Percentiles rank a stretch among this genome's conserved stretches.
These are phyloP conservation scores for Drosophila pseudoobscura DNA, from an alignment of 1,140 invertebrate species.

Conservation along the genomic window DNA sequence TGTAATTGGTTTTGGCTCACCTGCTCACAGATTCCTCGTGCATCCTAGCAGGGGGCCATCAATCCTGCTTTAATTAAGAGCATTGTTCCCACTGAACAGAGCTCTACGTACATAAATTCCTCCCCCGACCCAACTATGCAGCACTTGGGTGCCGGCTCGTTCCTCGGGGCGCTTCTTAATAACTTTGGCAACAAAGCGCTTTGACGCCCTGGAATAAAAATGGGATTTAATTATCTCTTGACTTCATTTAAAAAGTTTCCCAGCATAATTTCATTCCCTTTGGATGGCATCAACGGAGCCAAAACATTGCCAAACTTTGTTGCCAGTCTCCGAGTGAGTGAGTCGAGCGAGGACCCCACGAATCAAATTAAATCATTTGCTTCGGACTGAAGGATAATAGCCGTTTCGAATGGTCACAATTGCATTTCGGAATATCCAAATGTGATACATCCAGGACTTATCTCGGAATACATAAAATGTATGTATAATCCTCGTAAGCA, in stretches of 20 bases:
- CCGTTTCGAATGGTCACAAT: too few species aligned
- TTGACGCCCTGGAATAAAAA: conserved; percentile 32
- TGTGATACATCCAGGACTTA: too few species aligned
- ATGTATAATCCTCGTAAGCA: conserved; percentile 45
- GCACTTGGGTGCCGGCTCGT: not conserved
- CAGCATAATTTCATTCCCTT: conserved; percentile 13
- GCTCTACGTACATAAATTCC: not conserved
- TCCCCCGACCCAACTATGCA: conserved; percentile 21
- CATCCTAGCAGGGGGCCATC: not conserved
- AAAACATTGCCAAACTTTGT: conserved; percentile 11
- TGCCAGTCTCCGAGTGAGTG: too few species aligned
- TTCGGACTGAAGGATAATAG: too few species aligned
- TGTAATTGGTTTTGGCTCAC: conserved; percentile 62
- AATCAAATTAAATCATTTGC: too few species aligned
- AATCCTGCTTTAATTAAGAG: conserved; percentile 56
- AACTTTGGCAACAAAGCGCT: conserved; percentile 51
- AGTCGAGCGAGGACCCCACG: too few species aligned
- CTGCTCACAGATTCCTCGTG: conserved; percentile 14
- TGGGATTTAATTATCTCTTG: conserved; percentile 72
- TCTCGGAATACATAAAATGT: too few species aligned
- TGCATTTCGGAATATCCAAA: too few species aligned
- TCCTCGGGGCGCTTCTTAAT: conserved; percentile 33
- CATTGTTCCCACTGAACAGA: conserved; percentile 20
- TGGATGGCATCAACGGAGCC: not conserved
- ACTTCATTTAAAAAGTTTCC: conserved; percentile 59